Evolutionary conservation across 64 coral and sea anemone species (phyloP).

Genomic region (Platygyra sinensis): DNA sequence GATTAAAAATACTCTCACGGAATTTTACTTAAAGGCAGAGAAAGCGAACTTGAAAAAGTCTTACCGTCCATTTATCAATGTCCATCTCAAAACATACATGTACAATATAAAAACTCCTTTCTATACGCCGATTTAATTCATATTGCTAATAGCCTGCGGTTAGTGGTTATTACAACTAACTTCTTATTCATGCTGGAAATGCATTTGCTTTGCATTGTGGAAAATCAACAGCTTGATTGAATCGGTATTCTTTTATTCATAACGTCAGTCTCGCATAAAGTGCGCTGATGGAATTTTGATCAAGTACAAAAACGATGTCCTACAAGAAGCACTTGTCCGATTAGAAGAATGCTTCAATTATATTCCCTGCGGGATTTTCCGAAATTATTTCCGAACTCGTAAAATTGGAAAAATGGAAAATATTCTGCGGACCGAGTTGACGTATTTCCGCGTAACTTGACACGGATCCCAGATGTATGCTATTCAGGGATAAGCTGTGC

Average conservation of each 20-base stretch:
- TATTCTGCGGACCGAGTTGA: neutral
- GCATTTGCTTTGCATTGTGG: neutral
- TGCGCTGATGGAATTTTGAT: neutral
- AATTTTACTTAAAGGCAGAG: too few species aligned
- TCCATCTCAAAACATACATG: neutral
- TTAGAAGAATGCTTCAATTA: neutral
- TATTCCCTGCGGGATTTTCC: neutral
- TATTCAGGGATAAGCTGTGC: neutral
- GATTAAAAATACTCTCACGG: too few species aligned
- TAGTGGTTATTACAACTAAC: neutral
- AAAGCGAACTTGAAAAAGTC: too few species aligned
- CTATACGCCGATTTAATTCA: neutral
- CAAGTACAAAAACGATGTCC: neutral
- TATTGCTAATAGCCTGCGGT: conserved; percentile 1
- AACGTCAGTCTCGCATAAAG: neutral
- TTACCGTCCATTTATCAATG: too few species aligned
- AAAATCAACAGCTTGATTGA: conserved; percentile 11
- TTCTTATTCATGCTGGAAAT: neutral
- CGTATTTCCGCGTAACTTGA: neutral
- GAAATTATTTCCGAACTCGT: neutral
- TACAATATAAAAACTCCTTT: neutral
- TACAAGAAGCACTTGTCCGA: neutral
- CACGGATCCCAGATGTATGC: neutral
- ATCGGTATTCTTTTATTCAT: neutral
- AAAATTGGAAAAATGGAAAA: neutral